Evolutionary conservation across 2,797 vertebrate genomes (phyloP).

Genomic region (Catamblyrhynchus diadema): DNA sequence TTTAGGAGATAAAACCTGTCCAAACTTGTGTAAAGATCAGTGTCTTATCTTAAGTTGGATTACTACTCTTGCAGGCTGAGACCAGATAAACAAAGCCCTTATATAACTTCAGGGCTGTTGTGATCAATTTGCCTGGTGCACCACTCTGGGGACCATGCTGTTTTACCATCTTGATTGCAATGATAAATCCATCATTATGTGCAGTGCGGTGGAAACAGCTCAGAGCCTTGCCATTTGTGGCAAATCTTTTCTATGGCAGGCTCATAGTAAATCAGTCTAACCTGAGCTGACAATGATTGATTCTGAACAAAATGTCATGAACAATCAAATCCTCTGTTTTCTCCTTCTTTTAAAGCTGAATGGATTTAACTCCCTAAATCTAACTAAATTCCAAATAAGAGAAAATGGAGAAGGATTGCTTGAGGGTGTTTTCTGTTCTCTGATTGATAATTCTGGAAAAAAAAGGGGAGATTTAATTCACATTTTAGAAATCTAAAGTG

Average conservation of each 20-base stretch:
- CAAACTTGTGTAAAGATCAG: constrained; percentile 23
- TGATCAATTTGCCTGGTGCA: constrained; percentile 69
- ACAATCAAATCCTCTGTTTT: constrained; percentile 69
- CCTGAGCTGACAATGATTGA: constrained; percentile 70
- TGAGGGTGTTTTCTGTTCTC: background rate
- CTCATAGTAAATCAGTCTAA: constrained; percentile 70
- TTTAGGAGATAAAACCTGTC: constrained; percentile 9
- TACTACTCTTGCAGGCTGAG: constrained; percentile 25
- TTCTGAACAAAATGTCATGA: constrained; percentile 70
- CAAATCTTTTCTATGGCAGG: constrained; percentile 56
- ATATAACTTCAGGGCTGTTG: constrained; percentile 31
- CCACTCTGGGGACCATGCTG: constrained; percentile 66
- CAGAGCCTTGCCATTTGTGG: constrained; percentile 49
- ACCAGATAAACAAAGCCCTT: constrained; percentile 59
- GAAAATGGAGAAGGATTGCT: background rate
- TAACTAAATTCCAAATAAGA: constrained; percentile 47
- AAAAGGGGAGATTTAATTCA: background rate
- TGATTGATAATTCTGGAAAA: background rate
- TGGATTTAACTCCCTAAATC: constrained; percentile 46
- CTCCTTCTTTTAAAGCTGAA: constrained; percentile 43
- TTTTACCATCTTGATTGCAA: constrained; percentile 75
- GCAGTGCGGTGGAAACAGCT: constrained; percentile 59
- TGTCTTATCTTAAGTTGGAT: background rate
- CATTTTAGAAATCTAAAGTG: background rate
- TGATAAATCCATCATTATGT: constrained; percentile 67